Percentiles rank a stretch among this genome's conserved stretches.
Conservation (phyloP, 1,140 invertebrate genomes). For the Tetranychus urticae region DNA sequence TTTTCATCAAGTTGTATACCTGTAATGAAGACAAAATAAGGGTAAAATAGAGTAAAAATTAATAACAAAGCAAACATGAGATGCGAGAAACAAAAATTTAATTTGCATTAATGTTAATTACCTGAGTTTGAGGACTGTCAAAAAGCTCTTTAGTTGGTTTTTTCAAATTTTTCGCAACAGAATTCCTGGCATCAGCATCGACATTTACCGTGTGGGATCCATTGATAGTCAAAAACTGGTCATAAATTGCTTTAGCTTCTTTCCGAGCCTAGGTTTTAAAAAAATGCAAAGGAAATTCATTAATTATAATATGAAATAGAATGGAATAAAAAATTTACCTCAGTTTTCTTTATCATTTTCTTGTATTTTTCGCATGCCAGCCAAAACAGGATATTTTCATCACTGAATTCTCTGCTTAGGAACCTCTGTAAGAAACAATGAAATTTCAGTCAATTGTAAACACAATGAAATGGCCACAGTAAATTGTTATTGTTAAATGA, state of each 20-base stretch:
- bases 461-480: no score
- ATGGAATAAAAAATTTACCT: neutral
- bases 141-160: neutral
- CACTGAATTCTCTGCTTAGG: constrained; percentile 30
- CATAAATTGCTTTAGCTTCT: neutral
- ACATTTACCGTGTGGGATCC: neutral
- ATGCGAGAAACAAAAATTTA: no score
- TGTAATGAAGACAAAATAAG: neutral
- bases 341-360: constrained; percentile 12
- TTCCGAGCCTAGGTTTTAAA: neutral
- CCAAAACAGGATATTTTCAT: constrained; percentile 37
- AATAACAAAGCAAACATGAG: no score
- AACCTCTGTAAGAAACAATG: constrained; percentile 15
- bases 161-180: neutral
- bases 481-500: no score
- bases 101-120: neutral
- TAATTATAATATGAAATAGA: no score
- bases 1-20: neutral
- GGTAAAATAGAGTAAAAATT: no score
- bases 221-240: neutral
- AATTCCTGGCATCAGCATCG: neutral
- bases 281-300: no score
- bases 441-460: no score
- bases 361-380: constrained; percentile 32
- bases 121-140: neutral